Evolutionary conservation across 1,140 invertebrate species (phyloP).

Genomic region (Brachionus plicatilis): DNA sequence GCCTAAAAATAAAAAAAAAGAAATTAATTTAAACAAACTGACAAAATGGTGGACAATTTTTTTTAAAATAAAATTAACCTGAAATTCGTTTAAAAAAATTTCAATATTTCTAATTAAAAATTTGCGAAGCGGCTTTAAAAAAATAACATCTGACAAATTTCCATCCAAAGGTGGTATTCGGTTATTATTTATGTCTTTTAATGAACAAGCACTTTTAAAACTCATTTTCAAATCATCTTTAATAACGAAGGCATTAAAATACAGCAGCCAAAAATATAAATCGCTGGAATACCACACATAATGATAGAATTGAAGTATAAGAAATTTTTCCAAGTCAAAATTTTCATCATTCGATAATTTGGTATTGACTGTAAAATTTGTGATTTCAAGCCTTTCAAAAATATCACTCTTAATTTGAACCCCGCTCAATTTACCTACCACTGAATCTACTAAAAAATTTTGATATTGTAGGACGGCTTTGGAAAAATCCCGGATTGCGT

Average conservation of each 20-base stretch:
- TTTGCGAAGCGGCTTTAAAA: neutral
- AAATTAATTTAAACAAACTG: neutral
- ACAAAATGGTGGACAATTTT: neutral
- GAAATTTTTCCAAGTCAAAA: neutral
- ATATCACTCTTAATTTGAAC: neutral
- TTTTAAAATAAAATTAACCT: neutral
- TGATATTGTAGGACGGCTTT: neutral
- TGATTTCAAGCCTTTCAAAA: neutral
- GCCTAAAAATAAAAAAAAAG: neutral
- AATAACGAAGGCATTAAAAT: neutral
- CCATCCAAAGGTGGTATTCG: neutral
- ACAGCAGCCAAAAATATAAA: conserved; percentile 1
- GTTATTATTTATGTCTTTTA: neutral
- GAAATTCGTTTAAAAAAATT: neutral
- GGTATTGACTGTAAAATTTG: neutral
- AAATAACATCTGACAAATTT: neutral
- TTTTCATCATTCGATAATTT: neutral
- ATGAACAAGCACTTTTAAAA: neutral
- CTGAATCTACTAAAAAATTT: neutral
- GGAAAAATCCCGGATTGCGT: neutral
- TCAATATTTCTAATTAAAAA: neutral
- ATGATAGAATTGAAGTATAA: neutral
- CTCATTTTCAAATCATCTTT: neutral
- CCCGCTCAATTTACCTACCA: neutral
- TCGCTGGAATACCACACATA: conserved; percentile 10